Conservation (phyloP, 2,888 invertebrate genomes). For the Ennomos quercinarius region DNA sequence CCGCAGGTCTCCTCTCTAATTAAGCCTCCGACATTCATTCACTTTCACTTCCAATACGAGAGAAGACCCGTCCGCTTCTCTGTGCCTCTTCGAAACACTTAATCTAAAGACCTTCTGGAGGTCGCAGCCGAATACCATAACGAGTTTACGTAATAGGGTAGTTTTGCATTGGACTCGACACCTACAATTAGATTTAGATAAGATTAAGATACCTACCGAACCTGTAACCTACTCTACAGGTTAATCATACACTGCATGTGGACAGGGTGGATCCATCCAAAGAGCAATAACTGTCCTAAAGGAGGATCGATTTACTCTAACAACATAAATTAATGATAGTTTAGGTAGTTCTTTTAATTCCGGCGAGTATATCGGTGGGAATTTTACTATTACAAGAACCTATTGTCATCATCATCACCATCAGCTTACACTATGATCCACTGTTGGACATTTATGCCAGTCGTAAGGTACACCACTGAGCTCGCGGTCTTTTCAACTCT, state of each 20-base stretch:
- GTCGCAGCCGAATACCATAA: conserved; percentile 76
- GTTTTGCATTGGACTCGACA: conserved; percentile 33
- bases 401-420: no score
- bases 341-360: no score
- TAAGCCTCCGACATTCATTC: conserved; percentile 84
- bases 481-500: no score
- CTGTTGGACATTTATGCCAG: no score
- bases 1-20: conserved; percentile 82
- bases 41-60: conserved; percentile 84
- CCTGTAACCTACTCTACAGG: no score
- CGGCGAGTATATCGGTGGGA: no score
- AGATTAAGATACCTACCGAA: no score
- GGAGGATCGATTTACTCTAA: no score
- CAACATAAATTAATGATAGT: conserved; percentile 5
- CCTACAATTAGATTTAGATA: conserved; percentile 19
- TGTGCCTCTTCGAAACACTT: conserved; percentile 65
- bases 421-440: no score
- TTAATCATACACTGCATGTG: conserved; percentile 14
- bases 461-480: no score
- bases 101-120: conserved; percentile 80
- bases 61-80: conserved; percentile 73
- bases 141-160: conserved; percentile 58
- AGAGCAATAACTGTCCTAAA: no score
- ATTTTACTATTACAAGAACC: no score
- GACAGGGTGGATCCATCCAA: conserved; percentile 12